Evolutionary conservation across 2,888 invertebrate genomes (phyloP).

Genomic region (Priocnemis perturbator): DNA sequence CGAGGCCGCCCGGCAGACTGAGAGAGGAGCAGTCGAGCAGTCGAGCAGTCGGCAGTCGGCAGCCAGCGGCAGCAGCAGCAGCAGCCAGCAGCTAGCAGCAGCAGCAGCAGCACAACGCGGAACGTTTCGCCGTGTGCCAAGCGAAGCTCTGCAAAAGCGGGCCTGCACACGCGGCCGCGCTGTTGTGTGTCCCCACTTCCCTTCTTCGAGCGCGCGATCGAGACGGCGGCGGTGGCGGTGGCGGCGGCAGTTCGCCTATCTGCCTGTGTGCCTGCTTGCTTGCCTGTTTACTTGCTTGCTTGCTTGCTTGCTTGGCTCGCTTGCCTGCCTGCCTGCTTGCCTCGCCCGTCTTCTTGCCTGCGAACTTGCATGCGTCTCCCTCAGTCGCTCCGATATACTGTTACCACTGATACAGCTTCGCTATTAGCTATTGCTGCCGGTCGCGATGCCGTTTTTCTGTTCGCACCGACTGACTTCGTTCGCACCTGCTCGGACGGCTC

Average conservation of each 20-base stretch:
- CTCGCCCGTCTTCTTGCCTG: constrained; percentile 34
- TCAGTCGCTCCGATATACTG: constrained; percentile 15
- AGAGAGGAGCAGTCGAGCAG: constrained; percentile 41
- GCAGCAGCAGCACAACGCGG: constrained; percentile 49
- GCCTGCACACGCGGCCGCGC: constrained; percentile 58
- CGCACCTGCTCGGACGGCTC: background rate
- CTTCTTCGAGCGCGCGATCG: constrained; percentile 50
- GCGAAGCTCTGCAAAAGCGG: constrained; percentile 57
- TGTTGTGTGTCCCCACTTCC: constrained; percentile 59
- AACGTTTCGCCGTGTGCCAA: constrained; percentile 57
- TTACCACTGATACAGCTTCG: too few relatives aligned
- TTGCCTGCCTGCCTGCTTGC: constrained; percentile 6
- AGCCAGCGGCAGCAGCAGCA: constrained; percentile 44
- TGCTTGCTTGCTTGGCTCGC: constrained; percentile 1
- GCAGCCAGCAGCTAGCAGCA: constrained; percentile 27
- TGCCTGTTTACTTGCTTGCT: constrained; percentile 29
- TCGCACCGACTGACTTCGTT: too few relatives aligned
- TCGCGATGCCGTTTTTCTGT: too few relatives aligned
- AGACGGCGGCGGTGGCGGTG: constrained; percentile 39
- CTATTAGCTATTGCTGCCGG: too few relatives aligned
- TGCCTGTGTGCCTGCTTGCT: constrained; percentile 34
- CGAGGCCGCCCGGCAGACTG: constrained; percentile 63
- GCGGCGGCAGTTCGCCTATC: constrained; percentile 23
- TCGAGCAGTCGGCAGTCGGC: constrained; percentile 30
- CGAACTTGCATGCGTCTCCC: constrained; percentile 17